phyloP scores from a whole-genome alignment of 2,113 vertebrate species.

The Odocoileus virginianus region DNA sequence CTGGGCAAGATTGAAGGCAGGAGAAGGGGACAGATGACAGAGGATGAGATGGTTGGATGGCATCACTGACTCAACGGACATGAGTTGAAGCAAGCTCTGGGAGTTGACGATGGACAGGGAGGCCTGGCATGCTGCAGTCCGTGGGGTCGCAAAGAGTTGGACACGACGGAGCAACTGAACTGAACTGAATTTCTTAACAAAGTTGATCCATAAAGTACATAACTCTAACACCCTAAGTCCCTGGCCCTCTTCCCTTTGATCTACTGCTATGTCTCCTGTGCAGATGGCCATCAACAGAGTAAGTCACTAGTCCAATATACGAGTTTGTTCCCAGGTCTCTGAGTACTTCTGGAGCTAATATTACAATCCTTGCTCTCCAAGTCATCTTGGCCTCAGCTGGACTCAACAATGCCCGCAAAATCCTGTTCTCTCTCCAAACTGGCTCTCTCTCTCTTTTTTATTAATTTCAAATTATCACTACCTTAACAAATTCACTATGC shows the following conservation, averaged over 20 bases:
- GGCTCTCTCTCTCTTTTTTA: neutral
- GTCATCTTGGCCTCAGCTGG: neutral
- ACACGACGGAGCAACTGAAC: rapidly evolving
- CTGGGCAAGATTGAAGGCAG: neutral
- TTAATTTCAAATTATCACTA: neutral
- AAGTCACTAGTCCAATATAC: neutral
- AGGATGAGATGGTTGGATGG: neutral
- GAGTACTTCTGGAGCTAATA: neutral
- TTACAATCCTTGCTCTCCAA: neutral
- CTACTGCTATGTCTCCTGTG: neutral
- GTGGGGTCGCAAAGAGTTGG: neutral
- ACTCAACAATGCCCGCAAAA: neutral
- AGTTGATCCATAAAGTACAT: neutral
- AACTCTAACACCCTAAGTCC: neutral
- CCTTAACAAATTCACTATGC: neutral
- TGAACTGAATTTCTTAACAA: neutral
- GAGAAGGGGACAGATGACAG: neutral
- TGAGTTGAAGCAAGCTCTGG: neutral
- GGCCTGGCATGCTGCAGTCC: neutral
- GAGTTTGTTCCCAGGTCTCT: neutral
- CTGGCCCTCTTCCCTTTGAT: neutral
- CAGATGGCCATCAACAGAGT: neutral
- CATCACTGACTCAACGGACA: neutral
- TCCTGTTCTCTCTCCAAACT: neutral
- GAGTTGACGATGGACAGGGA: neutral